These are phyloP conservation scores for Cinara cedri DNA, from an alignment of 2,888 invertebrate species.

Conservation along the genomic window DNA sequence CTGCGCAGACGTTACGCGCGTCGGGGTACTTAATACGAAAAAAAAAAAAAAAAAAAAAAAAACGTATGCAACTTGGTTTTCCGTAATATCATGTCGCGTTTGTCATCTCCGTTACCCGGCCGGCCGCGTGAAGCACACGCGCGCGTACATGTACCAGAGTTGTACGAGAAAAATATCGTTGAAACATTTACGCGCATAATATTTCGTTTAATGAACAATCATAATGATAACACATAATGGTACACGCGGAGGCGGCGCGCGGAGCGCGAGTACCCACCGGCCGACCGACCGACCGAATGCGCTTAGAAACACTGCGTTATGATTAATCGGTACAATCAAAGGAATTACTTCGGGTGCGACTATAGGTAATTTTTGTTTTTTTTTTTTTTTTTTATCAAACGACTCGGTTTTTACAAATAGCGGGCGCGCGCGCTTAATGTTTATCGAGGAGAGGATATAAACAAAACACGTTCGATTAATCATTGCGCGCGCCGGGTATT, in stretches of 20 bases:
- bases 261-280: not conserved
- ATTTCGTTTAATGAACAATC: no score
- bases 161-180: not conserved
- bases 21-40: no score
- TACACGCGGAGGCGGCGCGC: not conserved
- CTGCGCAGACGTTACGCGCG: no score
- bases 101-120: conserved; percentile 12
- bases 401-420: conserved; percentile 27
- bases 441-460: not conserved
- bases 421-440: not conserved
- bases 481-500: not conserved
- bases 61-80: no score
- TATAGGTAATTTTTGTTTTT: not conserved
- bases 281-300: not conserved
- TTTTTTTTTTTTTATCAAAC: conserved; percentile 3
- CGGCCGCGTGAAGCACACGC: not conserved
- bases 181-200: not conserved
- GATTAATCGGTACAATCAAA: conserved; percentile 42
- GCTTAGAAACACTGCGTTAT: not conserved
- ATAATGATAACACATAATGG: no score
- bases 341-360: conserved; percentile 16
- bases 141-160: no score
- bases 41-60: no score
- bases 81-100: not conserved
- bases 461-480: conserved; percentile 26